A percentile compares a stretch with the other conserved stretches of the same genome.
These are phyloP conservation scores for Anticlea derivata DNA, from an alignment of 2,888 invertebrate species.

Conservation along the genomic window DNA sequence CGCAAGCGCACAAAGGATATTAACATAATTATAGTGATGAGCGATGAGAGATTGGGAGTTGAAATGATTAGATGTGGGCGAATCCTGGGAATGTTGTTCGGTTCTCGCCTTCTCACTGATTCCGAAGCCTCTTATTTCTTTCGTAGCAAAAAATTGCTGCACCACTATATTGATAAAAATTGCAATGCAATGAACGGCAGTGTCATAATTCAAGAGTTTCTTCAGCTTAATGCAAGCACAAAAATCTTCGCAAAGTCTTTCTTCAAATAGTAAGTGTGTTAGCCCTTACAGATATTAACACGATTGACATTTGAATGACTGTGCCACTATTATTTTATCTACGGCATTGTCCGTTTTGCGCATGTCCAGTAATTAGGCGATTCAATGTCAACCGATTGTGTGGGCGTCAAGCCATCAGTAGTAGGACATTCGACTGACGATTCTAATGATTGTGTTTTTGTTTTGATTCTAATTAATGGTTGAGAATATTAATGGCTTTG, in stretches of 20 bases:
- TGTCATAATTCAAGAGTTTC: no score
- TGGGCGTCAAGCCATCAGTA: conserved; percentile 42
- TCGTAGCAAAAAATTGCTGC: no score
- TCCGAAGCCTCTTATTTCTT: no score
- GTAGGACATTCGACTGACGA: conserved; percentile 42
- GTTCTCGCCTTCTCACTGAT: not conserved
- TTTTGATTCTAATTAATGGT: conserved; percentile 37
- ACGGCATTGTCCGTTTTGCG: conserved; percentile 45
- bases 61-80: conserved; percentile 23
- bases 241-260: not conserved
- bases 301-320: conserved; percentile 69
- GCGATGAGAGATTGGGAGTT: conserved; percentile 30
- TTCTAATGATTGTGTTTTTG: conserved; percentile 36
- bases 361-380: conserved; percentile 64
- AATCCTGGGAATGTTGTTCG: conserved; percentile 12
- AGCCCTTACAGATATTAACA: conserved; percentile 37
- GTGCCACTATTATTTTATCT: conserved; percentile 4
- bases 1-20: conserved; percentile 40
- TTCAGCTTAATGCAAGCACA: no score
- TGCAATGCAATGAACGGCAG: no score
- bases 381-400: conserved; percentile 65
- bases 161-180: no score
- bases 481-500: conserved; percentile 32
- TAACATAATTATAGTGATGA: conserved; percentile 38
- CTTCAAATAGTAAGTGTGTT: not conserved